Base-by-base conservation (phyloP, 2,888 invertebrate species). In the Ernsta delagoae region DNA sequence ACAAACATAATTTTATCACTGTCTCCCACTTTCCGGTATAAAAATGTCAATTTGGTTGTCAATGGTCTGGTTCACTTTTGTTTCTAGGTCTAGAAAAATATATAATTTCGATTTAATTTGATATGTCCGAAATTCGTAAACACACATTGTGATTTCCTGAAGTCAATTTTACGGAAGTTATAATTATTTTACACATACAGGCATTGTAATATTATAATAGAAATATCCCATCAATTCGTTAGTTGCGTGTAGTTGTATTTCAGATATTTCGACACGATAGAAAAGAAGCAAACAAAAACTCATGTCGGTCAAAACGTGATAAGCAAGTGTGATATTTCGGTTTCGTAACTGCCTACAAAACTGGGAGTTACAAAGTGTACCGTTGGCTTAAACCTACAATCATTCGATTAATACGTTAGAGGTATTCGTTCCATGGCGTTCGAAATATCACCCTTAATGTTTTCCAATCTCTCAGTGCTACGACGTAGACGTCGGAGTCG, bases 41-140 rank as follows among this genome's bases (percentile, higher is more conserved):
- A 36, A 36, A 36, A 36, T 36, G 36, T 36, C 36, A 24, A 24
- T 24, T 24, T 24, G 24, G 24, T 24, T 24, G 24, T 24, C 24
- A 24, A 24, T 24, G 24, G 3, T 24, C 24, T 24, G 24, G 24
- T 39, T 3, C 36, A 39, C 7, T 50, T 50, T 12, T 50, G n/a
- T 50, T 12, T 16, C 50, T 12, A 50, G 7, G 50, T 12, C 50
- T 50, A 50, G 12, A 7, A 50, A 50, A 50, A 50, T 50, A 45
- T 45, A 50, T 50, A 50, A 50, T 16, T 16, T 16, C 16, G 11
- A 16, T 50, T 50, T 16, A 16, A 16, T 16, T 50, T 67, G 67
- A 67, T 67, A 67, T 67, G 67, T 67, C 56, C 16, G 61, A 67
- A 67, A 67, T 61, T 67, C 67, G 61, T 54, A 60, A 59, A 48